Evolutionary conservation across 2,797 vertebrate genomes (phyloP), one percentile per base, ranked within the genome.

Genomic region (Nyctalus aviator): DNA sequence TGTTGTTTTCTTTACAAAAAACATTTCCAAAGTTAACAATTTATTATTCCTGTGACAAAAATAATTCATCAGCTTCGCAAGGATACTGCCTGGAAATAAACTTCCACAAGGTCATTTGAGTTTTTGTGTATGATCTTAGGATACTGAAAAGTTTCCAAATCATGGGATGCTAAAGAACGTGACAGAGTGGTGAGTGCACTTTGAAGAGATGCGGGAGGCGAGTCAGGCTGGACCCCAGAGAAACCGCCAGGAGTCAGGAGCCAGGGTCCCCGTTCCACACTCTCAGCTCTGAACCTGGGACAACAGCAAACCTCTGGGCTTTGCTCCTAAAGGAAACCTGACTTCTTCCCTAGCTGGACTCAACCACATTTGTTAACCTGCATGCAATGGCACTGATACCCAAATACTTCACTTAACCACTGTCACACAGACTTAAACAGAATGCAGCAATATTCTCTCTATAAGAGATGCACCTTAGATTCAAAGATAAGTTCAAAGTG

Each of bases 1-100:
- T 25, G 27, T 15, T 94, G 62, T 94, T 97, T 94, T 89, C 86
- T 68, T 95, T 93, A 82, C 46, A 91, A 92, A 94, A 71, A 73
- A 14, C 57, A 91, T 59, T 95, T 95, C 76, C 93, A 94, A 96
- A 97, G 91, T 95, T 96, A 96, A 94, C 88, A 91, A 94, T 57
- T 66, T 87, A 94, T 72, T 88, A 85, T 90, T 82, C 46, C 32
- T 76, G 12, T 94, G 92, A 95, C 88, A 96, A 95, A 96, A 96
- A 91, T 85, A 95, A 94, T 96, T 66, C 79, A 85, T 93, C 44
- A 75, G 55, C 32, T 94, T 93, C 88, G 55, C 76, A 91, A 46
- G 37, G 81, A 91, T 35, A 83, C 27, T 68, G 66, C 69, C 81
- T 91, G 57, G 59, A 94, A 96, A 94, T 90, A 89, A 96, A 92